Evolutionary conservation across 2,797 vertebrate species (phyloP), one percentile per base, ranked within the genome.

Genomic region (Halcyon smyrnensis): DNA sequence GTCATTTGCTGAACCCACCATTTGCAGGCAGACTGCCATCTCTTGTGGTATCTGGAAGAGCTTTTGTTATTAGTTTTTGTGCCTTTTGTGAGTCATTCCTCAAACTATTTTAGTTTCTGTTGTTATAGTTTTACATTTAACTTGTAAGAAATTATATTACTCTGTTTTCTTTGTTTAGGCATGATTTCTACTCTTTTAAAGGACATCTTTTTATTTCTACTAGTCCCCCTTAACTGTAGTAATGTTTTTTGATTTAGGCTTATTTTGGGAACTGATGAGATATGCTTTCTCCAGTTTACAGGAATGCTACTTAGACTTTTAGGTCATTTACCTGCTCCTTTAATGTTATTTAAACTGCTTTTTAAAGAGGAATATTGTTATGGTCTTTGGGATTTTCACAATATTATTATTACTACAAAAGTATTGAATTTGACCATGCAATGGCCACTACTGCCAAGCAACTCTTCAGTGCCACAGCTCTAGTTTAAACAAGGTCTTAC

Each of bases 191-290:
- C 48, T 68, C 80, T 83, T 83, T 80, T 80, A 85, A 79, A 78
- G 46, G 45, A 83, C 39, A 74, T 0, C 8, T 39, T 43, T 69
- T 45, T 37, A 64, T 74, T 75, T 67, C 65, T 82, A 51, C 51
- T 8, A 74, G 43, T 41, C 14, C 6, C 28, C 10, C 2, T 84
- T 75, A 70, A 63, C 8, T 45, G 15, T 9, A 83, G 24, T 24
- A 87, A 76, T 4, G 54, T 53, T 23, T 1, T 2, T 1, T 0
- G 24, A 8, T 2, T 16, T 67, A 28, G 19, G 7, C 69, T 75
- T 81, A 57, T 81, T 91, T 78, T 65, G 30, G 62, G 27, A 84
- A 84, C 32, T 5, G 23, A n/a, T 10, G 8, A 65, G 13, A 11
- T 18, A 54, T 18, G 5, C 70, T 90, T 87, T 79, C 15, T 82